phyloP scores from a whole-genome alignment of 1,140 invertebrate species.

The Protaetia brevitarsis region DNA sequence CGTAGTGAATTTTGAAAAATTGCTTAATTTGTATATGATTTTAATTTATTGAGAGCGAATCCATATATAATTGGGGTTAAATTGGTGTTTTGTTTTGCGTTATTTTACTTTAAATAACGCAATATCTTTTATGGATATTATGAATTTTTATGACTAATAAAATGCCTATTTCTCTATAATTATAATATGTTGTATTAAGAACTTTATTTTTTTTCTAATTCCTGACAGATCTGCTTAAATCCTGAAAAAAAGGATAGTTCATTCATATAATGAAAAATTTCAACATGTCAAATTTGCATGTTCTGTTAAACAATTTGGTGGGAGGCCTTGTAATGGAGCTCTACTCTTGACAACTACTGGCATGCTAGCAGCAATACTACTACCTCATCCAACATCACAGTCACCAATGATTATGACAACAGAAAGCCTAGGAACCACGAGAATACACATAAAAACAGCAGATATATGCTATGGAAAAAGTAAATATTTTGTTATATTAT shows the following conservation, averaged over 20 bases:
- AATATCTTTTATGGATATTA: no score
- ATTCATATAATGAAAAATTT: conserved; percentile 83
- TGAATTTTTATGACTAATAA: no score
- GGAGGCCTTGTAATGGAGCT: conserved; percentile 75
- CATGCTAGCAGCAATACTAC: conserved; percentile 69
- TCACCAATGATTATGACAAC: conserved; percentile 51
- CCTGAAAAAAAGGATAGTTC: conserved; percentile 77
- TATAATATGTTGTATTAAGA: no score
- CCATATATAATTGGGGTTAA: no score
- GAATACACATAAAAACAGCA: conserved; percentile 71
- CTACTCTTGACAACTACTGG: conserved; percentile 81
- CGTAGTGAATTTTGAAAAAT: no score
- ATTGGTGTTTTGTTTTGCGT: no score
- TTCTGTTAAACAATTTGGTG: conserved; percentile 83
- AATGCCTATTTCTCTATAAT: no score
- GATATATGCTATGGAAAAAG: conserved; percentile 74
- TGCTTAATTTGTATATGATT: no score
- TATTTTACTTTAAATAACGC: no score
- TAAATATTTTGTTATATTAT: conserved; percentile 40
- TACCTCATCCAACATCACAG: conserved; percentile 49
- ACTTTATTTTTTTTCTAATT: conserved; percentile 42
- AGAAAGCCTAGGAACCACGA: conserved; percentile 69
- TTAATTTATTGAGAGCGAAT: no score
- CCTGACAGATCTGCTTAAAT: conserved; percentile 58
- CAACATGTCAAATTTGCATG: conserved; percentile 71